Conservation (phyloP, 2,113 vertebrate species). For the Eurystomus gularis region DNA sequence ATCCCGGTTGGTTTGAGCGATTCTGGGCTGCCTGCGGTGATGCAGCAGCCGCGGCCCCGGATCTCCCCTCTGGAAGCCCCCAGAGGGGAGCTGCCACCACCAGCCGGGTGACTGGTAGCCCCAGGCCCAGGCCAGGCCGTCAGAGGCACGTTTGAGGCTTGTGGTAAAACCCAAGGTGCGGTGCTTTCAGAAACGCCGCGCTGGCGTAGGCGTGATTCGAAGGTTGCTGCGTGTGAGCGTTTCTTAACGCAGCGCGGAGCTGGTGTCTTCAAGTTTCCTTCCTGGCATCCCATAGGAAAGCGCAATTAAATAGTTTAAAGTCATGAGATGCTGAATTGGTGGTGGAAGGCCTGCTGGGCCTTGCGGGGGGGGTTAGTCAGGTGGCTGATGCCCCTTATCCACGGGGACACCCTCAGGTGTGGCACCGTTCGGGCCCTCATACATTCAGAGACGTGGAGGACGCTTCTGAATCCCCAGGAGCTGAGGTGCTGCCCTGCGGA, state of each 20-base stretch:
- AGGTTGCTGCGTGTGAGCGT: neutral
- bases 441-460: neutral
- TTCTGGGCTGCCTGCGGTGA: neutral
- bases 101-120: accelerated
- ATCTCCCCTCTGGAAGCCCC: neutral
- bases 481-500: neutral
- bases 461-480: neutral
- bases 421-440: neutral
- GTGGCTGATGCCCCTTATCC: neutral
- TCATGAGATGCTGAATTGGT: accelerated
- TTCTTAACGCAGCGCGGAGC: accelerated
- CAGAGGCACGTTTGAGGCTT: neutral
- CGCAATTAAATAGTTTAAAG: neutral
- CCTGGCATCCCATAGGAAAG: neutral
- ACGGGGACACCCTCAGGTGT: accelerated
- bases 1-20: neutral
- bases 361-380: neutral
- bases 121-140: accelerated
- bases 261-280: neutral
- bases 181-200: too few relatives aligned
- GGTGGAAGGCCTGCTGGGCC: neutral
- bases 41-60: neutral
- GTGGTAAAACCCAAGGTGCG: neutral
- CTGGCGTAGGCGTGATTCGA: neutral
- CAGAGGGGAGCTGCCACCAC: accelerated